A percentile compares a stretch with the other conserved stretches of the same genome.
Conservation (phyloP, 2,797 vertebrate genomes). For the Coregonus ussuriensis region DNA sequence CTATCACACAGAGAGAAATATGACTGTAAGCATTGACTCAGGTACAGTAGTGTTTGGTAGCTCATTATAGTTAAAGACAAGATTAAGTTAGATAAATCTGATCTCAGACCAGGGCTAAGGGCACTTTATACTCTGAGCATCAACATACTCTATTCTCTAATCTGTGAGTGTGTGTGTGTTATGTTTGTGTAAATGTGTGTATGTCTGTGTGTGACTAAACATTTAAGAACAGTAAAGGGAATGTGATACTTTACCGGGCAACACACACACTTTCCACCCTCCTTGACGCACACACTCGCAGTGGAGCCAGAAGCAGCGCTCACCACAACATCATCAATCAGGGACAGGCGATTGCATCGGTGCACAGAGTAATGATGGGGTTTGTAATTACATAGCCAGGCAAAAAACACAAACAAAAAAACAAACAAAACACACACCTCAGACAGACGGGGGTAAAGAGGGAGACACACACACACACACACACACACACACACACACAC, state of each 20-base stretch:
- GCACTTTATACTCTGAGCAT: not conserved
- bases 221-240: not conserved
- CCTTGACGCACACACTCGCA: not conserved
- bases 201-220: not conserved
- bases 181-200: not conserved
- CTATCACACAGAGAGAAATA: not conserved
- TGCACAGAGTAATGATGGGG: constrained; percentile 28
- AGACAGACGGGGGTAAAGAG: not conserved
- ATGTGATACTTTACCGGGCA: constrained; percentile 1
- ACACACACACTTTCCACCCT: not conserved
- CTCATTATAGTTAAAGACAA: not conserved
- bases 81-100: not conserved
- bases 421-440: constrained; percentile 7
- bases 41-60: not conserved
- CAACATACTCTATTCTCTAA: not conserved
- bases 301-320: constrained; percentile 7
- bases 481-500: not conserved
- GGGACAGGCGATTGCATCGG: constrained; percentile 17
- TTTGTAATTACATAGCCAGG: constrained; percentile 29
- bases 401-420: not conserved
- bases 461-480: not conserved
- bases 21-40: not conserved
- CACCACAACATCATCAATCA: constrained; percentile 24
- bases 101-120: not conserved
- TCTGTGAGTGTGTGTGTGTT: not conserved